Conservation (phyloP, 2,113 vertebrate species). For the Catharus bicknelli region DNA sequence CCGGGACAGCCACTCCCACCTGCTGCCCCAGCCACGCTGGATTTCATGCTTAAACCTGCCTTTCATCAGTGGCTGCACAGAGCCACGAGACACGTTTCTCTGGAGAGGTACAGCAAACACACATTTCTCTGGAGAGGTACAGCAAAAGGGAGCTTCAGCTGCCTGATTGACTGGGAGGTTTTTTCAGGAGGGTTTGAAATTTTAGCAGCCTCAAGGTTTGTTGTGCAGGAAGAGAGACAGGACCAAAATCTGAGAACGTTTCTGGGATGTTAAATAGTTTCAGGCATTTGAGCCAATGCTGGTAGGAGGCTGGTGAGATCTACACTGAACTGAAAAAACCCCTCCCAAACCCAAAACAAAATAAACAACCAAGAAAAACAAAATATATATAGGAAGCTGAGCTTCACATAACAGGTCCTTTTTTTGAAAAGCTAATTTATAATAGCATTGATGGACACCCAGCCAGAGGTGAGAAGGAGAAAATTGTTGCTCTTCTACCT, state of each 20-base stretch:
- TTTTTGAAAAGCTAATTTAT: neutral
- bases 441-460: neutral
- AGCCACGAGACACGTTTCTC: neutral
- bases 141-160: neutral
- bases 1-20: neutral
- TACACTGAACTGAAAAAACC: neutral
- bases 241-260: fast-evolving
- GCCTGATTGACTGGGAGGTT: neutral
- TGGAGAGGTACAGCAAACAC: neutral
- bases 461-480: neutral
- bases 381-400: neutral
- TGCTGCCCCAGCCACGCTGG: neutral
- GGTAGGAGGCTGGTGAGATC: neutral
- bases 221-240: neutral
- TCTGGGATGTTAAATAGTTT: neutral
- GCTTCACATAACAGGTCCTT: neutral
- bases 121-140: neutral
- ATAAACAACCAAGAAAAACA: neutral
- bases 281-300: neutral
- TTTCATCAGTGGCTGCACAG: neutral
- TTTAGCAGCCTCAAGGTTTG: neutral
- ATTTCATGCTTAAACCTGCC: neutral
- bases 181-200: neutral
- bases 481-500: neutral
- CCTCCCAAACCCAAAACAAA: fast-evolving